Base-by-base conservation (phyloP, 2,113 vertebrate genomes). In the Platysteira castanea region DNA sequence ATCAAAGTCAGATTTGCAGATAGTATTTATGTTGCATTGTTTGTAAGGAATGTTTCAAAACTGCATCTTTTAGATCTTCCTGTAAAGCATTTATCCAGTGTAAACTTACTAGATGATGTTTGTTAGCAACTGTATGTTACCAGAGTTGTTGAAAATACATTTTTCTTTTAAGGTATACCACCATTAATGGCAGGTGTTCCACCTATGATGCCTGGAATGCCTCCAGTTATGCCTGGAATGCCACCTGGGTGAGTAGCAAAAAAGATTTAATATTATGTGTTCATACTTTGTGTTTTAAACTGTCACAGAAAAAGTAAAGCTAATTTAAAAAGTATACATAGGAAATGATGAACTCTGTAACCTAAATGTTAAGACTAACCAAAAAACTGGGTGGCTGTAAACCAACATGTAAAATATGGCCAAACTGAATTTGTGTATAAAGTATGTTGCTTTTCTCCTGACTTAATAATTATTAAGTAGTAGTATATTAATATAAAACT, bases 131-230 rank as follows among this genome's bases (percentile, higher is more conserved):
- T 37, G 9, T 37, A 1, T 47, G 4, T 37, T 76, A n/a, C 16
- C 8, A 3, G 50, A 84, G 30, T 88, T 89, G 41, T 42, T 91
- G 42, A 91, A 54, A 61, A 54, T 19, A 4, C 15, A 0, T 85
- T 83, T 95, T 67, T 70, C 6, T 74, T 95, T 93, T 20, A 90
- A 99, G 99, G 99, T 96, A 99, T 99, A 98, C 99, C 99, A 75
- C 99, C 98, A 10, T 98, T 99, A 97, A 99, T 99, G 99, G 99
- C 99, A 53, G 98, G 99, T 88, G 99, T 99, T 97, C 99, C 99
- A 90, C 99, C 99, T 69, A 98, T 99, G 98, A 99, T 97, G 99
- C 99, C 99, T 90, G 98, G 99, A 87, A 98, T 99, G 97, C 99
- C 98, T 81, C 99, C 98, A 68, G 98, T 98, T 64, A 99, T 99